Conservation (phyloP, 2,888 invertebrate genomes). For the Saturnia japonica region DNA sequence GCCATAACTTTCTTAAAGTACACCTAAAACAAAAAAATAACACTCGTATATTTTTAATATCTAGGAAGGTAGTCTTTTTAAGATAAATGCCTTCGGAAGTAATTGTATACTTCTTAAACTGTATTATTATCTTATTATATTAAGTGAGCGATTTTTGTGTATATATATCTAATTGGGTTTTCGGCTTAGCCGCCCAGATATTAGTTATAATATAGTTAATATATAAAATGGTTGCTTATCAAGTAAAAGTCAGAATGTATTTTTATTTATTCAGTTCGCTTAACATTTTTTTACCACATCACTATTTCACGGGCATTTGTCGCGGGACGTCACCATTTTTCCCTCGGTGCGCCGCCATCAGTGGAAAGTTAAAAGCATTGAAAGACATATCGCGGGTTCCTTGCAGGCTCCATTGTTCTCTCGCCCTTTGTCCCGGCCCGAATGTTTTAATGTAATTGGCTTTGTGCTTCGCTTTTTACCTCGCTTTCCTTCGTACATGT, state of each 20-base stretch:
- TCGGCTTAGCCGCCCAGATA: too few relatives aligned
- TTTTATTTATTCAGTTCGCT: neutral
- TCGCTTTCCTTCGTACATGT: conserved; percentile 45
- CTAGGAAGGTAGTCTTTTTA: too few relatives aligned
- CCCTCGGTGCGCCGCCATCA: conserved; percentile 73
- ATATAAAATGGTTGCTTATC: neutral
- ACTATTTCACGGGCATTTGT: conserved; percentile 75
- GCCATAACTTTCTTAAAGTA: too few relatives aligned
- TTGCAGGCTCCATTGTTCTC: conserved; percentile 76
- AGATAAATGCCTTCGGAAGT: too few relatives aligned
- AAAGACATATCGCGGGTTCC: conserved; percentile 80
- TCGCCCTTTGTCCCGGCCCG: conserved; percentile 75
- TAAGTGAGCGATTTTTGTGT: too few relatives aligned
- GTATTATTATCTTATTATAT: too few relatives aligned
- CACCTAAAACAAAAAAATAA: too few relatives aligned
- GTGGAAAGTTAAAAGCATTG: conserved; percentile 82
- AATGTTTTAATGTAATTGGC: conserved; percentile 83
- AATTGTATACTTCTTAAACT: too few relatives aligned
- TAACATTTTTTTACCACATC: conserved; percentile 38
- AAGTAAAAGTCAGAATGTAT: neutral
- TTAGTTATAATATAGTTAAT: neutral
- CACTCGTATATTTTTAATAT: too few relatives aligned
- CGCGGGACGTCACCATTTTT: conserved; percentile 78
- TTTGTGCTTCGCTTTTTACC: conserved; percentile 71
- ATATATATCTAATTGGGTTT: too few relatives aligned